A percentile compares a stretch with the other conserved stretches of the same genome.
Conservation (phyloP, 2,888 invertebrate species). For the Latrodectus hesperus region DNA sequence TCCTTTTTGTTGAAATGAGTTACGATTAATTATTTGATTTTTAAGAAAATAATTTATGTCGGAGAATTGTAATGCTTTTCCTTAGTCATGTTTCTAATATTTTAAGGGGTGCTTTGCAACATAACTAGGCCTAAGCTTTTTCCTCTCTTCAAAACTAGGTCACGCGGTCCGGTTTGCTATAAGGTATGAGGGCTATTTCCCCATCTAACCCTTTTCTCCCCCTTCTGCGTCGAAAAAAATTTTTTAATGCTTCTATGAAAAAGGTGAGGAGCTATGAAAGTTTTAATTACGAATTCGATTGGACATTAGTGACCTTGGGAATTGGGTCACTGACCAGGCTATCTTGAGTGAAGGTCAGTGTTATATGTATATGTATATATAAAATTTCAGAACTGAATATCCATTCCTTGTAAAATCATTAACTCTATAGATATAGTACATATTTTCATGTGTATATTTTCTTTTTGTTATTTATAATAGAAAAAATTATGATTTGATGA, state of each 20-base stretch:
- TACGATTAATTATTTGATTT: too few species aligned
- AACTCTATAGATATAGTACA: not conserved
- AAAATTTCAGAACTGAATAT: not conserved
- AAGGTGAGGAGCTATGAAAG: not conserved
- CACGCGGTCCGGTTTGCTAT: constrained; percentile 46
- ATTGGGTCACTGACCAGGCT: constrained; percentile 65
- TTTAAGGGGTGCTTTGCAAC: constrained; percentile 10
- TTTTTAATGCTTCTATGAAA: not conserved
- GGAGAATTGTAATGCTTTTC: too few species aligned
- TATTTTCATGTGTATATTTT: too few species aligned
- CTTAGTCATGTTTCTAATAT: not conserved
- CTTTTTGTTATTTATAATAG: too few species aligned
- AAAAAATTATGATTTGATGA: too few species aligned
- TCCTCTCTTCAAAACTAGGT: constrained; percentile 52
- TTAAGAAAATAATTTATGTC: too few species aligned
- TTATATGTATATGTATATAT: not conserved
- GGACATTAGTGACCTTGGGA: constrained; percentile 62
- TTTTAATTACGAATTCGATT: not conserved
- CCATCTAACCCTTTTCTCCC: constrained; percentile 47
- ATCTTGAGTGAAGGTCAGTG: constrained; percentile 50
- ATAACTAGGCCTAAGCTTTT: constrained; percentile 56
- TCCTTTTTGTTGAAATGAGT: too few species aligned
- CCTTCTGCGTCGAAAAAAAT: not conserved
- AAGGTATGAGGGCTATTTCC: constrained; percentile 22
- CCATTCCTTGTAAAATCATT: not conserved